Percentiles rank a stretch among this genome's conserved stretches.
These are phyloP conservation scores for Ictidomys tridecemlineatus DNA, from an alignment of 2,113 vertebrate species.

Conservation along the genomic window DNA sequence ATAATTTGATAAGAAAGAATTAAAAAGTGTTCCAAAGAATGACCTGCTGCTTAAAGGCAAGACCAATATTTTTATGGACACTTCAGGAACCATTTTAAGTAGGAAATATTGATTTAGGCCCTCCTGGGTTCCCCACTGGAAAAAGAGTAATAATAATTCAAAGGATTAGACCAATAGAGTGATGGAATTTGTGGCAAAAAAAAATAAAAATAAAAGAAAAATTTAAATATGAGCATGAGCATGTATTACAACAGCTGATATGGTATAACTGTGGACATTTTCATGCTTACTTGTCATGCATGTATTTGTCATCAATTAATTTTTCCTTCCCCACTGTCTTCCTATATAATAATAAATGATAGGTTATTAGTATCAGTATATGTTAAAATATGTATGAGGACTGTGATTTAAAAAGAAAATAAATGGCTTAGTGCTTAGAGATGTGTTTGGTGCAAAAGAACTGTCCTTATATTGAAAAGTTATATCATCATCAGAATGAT, in stretches of 20 bases:
- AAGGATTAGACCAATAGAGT: neutral
- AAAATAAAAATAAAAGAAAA: too few relatives aligned
- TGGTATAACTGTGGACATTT: neutral
- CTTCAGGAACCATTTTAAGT: neutral
- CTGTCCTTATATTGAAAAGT: neutral
- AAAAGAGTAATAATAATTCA: neutral
- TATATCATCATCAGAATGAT: neutral
- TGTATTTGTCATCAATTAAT: neutral
- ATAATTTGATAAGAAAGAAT: slow-evolving; percentile 4
- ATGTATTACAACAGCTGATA: neutral
- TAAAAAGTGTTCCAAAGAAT: neutral
- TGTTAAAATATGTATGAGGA: neutral
- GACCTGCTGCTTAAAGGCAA: fast-evolving
- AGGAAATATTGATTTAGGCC: neutral
- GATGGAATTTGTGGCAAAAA: neutral
- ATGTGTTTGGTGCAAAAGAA: neutral
- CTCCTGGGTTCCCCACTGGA: neutral
- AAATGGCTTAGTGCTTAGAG: neutral
- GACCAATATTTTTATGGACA: neutral
- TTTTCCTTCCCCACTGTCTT: neutral
- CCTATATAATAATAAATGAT: neutral
- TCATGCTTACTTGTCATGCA: neutral
- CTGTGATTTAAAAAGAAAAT: neutral
- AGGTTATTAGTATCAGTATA: neutral
- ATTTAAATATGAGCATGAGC: neutral